Evolutionary conservation across 35 echinoderm and acorn worm genomes (phyloP).

Genomic region (Apostichopus japonicus): DNA sequence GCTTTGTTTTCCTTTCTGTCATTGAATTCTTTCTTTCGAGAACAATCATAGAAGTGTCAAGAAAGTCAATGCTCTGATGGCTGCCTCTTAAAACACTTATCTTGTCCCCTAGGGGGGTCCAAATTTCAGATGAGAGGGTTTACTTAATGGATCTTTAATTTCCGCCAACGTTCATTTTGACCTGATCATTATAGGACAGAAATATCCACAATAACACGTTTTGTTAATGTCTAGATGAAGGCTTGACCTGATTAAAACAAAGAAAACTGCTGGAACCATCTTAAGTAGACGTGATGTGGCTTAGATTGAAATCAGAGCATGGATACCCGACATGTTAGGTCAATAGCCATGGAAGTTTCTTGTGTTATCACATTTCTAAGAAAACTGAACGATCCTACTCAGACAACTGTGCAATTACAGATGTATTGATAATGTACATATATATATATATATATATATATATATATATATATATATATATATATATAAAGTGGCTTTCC

Average conservation of each 20-base stretch:
- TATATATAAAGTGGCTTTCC: no score
- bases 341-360: background rate
- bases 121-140: background rate
- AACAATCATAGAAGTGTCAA: no score
- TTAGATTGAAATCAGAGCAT: background rate
- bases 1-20: no score
- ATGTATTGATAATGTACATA: no score
- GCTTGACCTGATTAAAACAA: conserved; percentile 1
- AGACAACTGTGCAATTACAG: no score
- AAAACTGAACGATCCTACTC: no score
- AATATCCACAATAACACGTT: background rate
- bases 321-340: background rate
- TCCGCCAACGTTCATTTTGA: background rate
- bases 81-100: background rate
- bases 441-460: no score
- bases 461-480: no score
- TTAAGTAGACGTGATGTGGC: background rate
- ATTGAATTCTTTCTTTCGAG: no score
- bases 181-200: background rate
- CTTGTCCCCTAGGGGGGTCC: background rate
- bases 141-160: background rate
- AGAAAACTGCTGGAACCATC: background rate
- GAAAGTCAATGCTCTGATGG: background rate
- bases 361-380: no score
- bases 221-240: background rate